phyloP scores from a whole-genome alignment of 2,888 invertebrate species.

The Drosophila algonquin region DNA sequence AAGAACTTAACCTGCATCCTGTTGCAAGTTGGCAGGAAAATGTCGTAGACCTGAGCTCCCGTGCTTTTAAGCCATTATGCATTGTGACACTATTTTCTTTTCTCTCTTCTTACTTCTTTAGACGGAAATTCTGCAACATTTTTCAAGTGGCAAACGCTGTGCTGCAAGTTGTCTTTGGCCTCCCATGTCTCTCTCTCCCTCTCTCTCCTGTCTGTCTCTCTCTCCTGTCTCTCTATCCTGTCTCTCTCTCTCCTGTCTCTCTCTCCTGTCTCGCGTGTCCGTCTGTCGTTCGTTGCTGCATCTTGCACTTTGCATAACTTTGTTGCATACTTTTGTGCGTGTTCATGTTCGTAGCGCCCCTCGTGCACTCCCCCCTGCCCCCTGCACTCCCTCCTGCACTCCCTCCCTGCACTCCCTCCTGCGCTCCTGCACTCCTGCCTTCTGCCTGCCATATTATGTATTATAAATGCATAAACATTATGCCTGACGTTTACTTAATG shows the following conservation, averaged over 20 bases:
- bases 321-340: conserved; percentile 71
- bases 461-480: conserved; percentile 78
- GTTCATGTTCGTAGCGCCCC: conserved; percentile 14
- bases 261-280: neutral
- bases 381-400: too few species aligned
- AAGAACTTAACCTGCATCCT: conserved; percentile 78
- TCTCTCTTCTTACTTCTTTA: conserved; percentile 10
- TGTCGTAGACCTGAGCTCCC: conserved; percentile 38
- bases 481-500: conserved; percentile 76
- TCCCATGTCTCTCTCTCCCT: neutral
- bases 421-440: too few species aligned
- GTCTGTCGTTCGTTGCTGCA: conserved; percentile 36
- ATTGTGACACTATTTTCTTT: conserved; percentile 69
- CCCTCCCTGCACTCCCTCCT: too few species aligned
- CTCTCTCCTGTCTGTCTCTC: neutral
- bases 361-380: too few species aligned
- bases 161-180: conserved; percentile 48
- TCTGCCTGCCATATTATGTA: conserved; percentile 60
- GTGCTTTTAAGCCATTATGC: conserved; percentile 65
- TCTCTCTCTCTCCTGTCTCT: neutral
- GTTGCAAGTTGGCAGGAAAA: conserved; percentile 61
- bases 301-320: conserved; percentile 77
- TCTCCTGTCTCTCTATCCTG: too few species aligned
- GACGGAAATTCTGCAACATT: conserved; percentile 52
- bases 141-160: conserved; percentile 72